Evolutionary conservation across 2,888 invertebrate species (phyloP).

Genomic region (Himalopsyche anomala): DNA sequence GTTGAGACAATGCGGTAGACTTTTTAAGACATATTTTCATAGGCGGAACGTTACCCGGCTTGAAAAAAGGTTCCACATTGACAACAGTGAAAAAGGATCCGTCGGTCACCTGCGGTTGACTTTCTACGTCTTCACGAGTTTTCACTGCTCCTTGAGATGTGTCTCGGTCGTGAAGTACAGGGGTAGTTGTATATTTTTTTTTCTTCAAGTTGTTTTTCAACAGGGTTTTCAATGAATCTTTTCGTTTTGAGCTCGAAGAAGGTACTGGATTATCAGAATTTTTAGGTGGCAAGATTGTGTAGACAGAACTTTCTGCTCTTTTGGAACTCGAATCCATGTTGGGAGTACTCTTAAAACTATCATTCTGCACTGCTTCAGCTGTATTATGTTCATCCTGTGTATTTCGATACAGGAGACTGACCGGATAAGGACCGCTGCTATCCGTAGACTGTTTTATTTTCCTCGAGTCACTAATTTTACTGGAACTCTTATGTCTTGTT

Average conservation of each 20-base stretch:
- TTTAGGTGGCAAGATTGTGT: conserved; percentile 56
- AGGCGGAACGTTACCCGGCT: conserved; percentile 73
- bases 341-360: background rate
- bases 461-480: background rate
- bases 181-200: background rate
- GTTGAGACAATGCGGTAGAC: conserved; percentile 67
- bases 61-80: conserved; percentile 73
- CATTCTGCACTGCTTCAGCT: background rate
- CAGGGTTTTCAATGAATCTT: background rate
- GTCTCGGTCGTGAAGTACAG: background rate
- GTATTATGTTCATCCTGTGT: background rate
- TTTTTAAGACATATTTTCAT: conserved; percentile 70
- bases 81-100: conserved; percentile 73
- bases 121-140: conserved; percentile 69
- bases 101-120: conserved; percentile 68
- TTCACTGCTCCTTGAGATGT: conserved; percentile 64
- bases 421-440: background rate
- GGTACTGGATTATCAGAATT: conserved; percentile 58
- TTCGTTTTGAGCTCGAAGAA: conserved; percentile 32
- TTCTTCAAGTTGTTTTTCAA: conserved; percentile 45
- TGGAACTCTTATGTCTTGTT: background rate
- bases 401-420: conserved; percentile 3
- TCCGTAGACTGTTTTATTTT: background rate
- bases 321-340: background rate
- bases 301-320: conserved; percentile 38